Base-by-base conservation (phyloP, 2,113 vertebrate genomes). In the Colistium nudipinnis region DNA sequence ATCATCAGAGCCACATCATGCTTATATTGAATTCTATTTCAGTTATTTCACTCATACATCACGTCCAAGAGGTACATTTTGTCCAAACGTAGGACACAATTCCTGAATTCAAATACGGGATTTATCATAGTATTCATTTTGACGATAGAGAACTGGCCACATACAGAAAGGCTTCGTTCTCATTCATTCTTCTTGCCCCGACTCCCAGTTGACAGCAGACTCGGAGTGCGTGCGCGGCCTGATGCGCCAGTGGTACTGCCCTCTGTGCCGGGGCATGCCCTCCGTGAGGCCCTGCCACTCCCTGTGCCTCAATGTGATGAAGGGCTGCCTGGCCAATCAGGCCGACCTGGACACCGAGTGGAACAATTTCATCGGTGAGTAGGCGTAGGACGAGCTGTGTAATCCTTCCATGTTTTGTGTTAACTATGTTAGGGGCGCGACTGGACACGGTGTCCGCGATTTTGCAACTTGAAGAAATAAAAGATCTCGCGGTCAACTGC, bases 231-330 rank as follows among this genome's bases (percentile, higher is more conserved):
- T 88, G 48, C 90, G 89, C 14, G 95, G 94, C 19, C 88, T 95
- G 72, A 96, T 95, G 94, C 93, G 95, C 38, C 93, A 96, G 91
- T 94, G 92, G 70, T 95, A 94, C 89, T 96, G 95, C 78, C 94
- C 95, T 0, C 90, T 96, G 62, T 97, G 95, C 66, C 92, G 91
- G 7, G 95, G 95, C 7, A 62, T 89, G 61, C 92, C 95, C 11
- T 82, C 88, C 2, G 84, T 96, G 39, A 86, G 89, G 35, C 94
- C 95, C 22, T 97, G 95, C 78, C 90, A 91, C 36, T 90, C 93
- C n/a, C 92, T 97, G 80, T 96, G 95, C 81, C 94, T 95, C 56
- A 96, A 96, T 4, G 94, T 96, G 80, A 94, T 94, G 92, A 94
- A 95, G 85, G 95, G 95, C 80, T 96, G 95, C 86, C 89, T 95